phyloP scores from a whole-genome alignment of 2,113 vertebrate species.

The Proterorhinus semilunaris region DNA sequence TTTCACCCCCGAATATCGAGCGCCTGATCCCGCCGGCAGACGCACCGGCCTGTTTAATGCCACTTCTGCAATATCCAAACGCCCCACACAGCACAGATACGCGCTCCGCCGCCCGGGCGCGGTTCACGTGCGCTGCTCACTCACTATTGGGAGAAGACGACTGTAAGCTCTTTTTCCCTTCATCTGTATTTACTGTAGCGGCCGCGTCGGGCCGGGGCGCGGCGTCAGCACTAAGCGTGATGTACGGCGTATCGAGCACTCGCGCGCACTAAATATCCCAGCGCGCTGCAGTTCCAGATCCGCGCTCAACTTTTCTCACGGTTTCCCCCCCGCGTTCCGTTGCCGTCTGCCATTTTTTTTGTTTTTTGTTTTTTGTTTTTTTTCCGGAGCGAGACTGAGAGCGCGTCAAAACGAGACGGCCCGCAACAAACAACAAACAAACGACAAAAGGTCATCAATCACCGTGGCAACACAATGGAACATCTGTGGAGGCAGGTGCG shows the following conservation, averaged over 20 bases:
- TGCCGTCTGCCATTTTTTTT: slow-evolving; percentile 13
- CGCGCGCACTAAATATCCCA: slow-evolving; percentile 44
- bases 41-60: too few species aligned
- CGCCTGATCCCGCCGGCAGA: too few species aligned
- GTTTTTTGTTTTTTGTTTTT: slow-evolving; percentile 18
- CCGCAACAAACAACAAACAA: slow-evolving; percentile 29
- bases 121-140: slow-evolving; percentile 42
- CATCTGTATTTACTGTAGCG: slow-evolving; percentile 32
- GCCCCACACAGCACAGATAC: too few species aligned
- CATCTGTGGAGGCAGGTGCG: slow-evolving; percentile 72
- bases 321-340: background rate
- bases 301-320: slow-evolving; percentile 11
- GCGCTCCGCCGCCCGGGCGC: slow-evolving; percentile 30
- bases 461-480: slow-evolving; percentile 60
- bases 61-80: too few species aligned
- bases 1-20: too few species aligned
- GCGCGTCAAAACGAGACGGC: slow-evolving; percentile 26
- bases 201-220: slow-evolving; percentile 34
- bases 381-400: slow-evolving; percentile 32
- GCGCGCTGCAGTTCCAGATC: slow-evolving; percentile 48
- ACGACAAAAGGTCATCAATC: slow-evolving; percentile 71
- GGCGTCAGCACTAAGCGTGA: slow-evolving; percentile 60
- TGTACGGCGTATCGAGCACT: slow-evolving; percentile 48
- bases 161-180: slow-evolving; percentile 37
- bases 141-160: slow-evolving; percentile 40